A percentile compares a stretch with the other conserved stretches of the same genome.
Evolutionary conservation across 2,113 vertebrate genomes (phyloP).

Genomic region (Vidua macroura): DNA sequence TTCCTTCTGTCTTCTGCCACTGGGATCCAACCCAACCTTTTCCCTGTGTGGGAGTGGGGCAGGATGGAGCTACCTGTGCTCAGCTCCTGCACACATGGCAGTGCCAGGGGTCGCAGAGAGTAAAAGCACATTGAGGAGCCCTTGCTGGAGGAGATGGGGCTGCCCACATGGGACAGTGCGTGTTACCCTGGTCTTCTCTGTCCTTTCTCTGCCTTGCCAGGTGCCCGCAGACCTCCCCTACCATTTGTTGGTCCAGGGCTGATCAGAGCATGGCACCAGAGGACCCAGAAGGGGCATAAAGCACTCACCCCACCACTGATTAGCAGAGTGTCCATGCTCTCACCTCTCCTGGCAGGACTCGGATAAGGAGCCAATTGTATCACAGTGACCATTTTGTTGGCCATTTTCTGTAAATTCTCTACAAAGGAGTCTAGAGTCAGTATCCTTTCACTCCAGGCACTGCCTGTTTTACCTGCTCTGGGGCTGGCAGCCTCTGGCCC

Average conservation of each 20-base stretch:
- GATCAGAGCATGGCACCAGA: neutral
- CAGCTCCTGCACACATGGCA: neutral
- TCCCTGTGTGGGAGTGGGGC: neutral
- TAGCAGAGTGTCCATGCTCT: neutral
- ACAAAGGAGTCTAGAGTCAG: neutral
- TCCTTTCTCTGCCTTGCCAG: neutral
- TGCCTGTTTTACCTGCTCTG: neutral
- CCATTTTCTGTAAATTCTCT: neutral
- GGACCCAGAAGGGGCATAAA: neutral
- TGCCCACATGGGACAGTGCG: neutral
- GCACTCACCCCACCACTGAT: neutral
- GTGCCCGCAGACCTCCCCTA: neutral
- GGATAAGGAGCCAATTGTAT: neutral
- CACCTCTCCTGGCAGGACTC: neutral
- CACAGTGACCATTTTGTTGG: neutral
- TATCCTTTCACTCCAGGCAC: neutral
- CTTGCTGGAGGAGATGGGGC: neutral
- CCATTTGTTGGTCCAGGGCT: neutral
- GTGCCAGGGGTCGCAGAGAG: neutral
- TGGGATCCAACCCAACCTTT: neutral
- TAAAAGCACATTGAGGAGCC: neutral
- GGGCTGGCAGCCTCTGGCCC: neutral
- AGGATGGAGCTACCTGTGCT: neutral
- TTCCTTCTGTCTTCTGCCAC: neutral
- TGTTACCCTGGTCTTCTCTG: neutral